Base-by-base conservation (phyloP, 1,140 invertebrate genomes). In the Anastrepha ludens region DNA sequence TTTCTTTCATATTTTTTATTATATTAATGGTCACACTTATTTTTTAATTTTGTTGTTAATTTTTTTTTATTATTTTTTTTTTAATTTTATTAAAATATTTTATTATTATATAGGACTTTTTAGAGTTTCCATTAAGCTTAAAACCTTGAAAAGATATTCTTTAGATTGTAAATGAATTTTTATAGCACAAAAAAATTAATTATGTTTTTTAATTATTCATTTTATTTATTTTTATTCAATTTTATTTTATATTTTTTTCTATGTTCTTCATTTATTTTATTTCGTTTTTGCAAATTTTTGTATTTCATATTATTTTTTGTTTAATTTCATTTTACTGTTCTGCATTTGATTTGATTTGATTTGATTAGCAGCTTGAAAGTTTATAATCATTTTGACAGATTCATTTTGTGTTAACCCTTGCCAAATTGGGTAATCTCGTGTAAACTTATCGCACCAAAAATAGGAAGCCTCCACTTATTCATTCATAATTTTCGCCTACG, bases 391-490 rank as follows among this genome's bases (percentile, higher is more conserved):
- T 17, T 11, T 47, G 67, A 74, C 67, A 74, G 39, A 29, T 74
- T 74, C 67, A 44, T 47, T 70, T 74, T 4, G 17, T 7, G 41
- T 47, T 74, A 47, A 74, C 39, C 17, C 67, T 15, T 74, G 67
- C 67, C 13, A 15, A 74, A 74, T 17, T 39, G 67, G 15, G 67
- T 47, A 74, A 74, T 74, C 67, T 47, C 67, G 67, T 74, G 67
- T 47, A 44, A 74, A n/a, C 67, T 47, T 74, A 44, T n/a, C 41
- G 13, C 13, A 74, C 67, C 67, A 74, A 74, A 74, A 74, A 44
- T 74, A 47, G 67, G 0, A 47, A 41, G 9, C 39, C 67, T 44
- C 8, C 67, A 74, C 67, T 17, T 13, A 44, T 74, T 74, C 41
- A 74, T 47, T 74, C 41, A 47, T 74, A 47, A 47, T 47, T 17